Evolutionary conservation across 1,140 invertebrate genomes (phyloP), one percentile per base, ranked within the genome.

Genomic region (Tenebrio molitor): DNA sequence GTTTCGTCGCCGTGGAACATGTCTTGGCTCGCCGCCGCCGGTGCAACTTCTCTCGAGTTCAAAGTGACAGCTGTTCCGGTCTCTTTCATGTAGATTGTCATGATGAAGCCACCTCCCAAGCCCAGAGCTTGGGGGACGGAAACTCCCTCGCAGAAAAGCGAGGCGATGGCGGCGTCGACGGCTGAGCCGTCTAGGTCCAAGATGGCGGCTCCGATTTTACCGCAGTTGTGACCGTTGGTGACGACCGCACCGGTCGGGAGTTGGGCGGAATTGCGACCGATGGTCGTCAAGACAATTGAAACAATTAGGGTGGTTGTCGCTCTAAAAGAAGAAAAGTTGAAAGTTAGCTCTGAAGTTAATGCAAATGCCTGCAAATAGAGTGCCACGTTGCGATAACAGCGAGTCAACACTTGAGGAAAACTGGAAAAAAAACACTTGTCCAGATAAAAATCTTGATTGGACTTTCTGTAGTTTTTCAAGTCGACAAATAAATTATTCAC

Each of bases 111-210:
- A 62, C 95, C 95, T 16, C 95, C 95, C 5, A 96, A 73, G 1
- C 95, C 95, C 83, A 91, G 91, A 68, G 89, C 92, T 76, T 96
- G 91, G 2, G 91, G 84, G 77, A 91, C 89, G 1, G 92, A 86
- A 1, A 96, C 88, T 0, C 94, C 93, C 79, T 94, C 90, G 81
- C 95, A 97, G 10, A 97, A 86, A 41, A 94, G 81, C 0, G 91
- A 83, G 0, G 92, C 91, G 39, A 97, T 92, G 0, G 92, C 91
- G 1, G 93, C 92, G 84, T 97, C 95, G 0, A 94, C 92, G 1
- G 92, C 94, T 50, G 89, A 91, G 1, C 95, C 95, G 69, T 73
- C 76, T 64, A 78, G 73, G 17, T 73, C 41, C 12, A 80, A 42
- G 36, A 78, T 76, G 12, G 76, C 74, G 17, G 76, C 75, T 12